Evolutionary conservation across 2,113 vertebrate species (phyloP).

Genomic region (Pluvianellus socialis): DNA sequence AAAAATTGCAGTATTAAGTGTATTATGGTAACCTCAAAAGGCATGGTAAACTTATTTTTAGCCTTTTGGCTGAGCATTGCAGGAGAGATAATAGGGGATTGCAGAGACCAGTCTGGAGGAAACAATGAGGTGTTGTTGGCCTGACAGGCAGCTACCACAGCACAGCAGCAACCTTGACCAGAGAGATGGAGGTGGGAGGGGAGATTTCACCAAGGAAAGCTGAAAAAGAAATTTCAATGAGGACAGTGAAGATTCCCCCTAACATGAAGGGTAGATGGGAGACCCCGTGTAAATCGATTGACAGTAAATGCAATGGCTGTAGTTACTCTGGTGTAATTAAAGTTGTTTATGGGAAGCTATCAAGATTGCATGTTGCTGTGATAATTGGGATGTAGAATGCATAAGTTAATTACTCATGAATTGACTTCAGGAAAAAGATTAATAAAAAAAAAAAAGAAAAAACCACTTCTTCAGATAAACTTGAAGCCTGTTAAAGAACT

Average conservation of each 20-base stretch:
- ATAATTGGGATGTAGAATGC: background rate
- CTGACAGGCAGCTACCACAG: background rate
- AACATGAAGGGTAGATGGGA: background rate
- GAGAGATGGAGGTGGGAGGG: background rate
- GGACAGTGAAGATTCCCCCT: background rate
- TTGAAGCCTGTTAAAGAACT: background rate
- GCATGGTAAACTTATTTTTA: background rate
- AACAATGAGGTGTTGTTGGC: accelerated
- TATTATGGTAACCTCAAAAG: background rate
- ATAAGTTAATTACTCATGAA: background rate
- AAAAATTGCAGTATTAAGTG: accelerated
- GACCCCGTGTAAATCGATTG: background rate
- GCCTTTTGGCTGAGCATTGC: background rate
- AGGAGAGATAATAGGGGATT: background rate
- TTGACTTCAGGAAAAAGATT: background rate
- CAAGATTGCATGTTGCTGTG: background rate
- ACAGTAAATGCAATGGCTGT: background rate
- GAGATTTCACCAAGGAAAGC: background rate
- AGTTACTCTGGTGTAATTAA: background rate
- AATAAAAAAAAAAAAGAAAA: background rate
- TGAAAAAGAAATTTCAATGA: background rate
- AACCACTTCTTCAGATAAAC: background rate
- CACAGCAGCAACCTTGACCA: background rate
- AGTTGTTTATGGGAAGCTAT: background rate
- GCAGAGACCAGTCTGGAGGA: background rate